Base-by-base conservation (phyloP, 2,113 vertebrate genomes). In the Phoxinus phoxinus region DNA sequence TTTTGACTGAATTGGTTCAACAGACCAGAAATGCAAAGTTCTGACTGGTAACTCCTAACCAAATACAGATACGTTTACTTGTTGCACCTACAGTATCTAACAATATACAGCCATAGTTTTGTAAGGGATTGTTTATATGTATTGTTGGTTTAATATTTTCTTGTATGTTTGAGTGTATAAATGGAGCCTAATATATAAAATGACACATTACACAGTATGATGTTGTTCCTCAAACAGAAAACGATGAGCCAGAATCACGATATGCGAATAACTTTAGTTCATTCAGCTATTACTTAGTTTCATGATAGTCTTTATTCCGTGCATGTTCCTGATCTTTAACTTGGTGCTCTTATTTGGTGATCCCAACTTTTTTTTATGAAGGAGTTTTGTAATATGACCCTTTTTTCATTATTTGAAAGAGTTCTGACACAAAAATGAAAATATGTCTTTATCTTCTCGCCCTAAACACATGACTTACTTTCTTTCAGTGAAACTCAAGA, bases 171-270 rank as follows among this genome's bases (percentile, higher is more conserved):
- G 83, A 90, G 86, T 93, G 89, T 94, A 90, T 90, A 93, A 93
- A 93, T 91, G 83, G 93, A 94, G 92, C 83, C 88, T 95, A 95
- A 94, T 95, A 95, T 95, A 94, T 92, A 88, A 84, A 89, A 81
- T 65, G 77, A 65, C 91, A 90, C 89, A 75, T 74, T 84, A 88
- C 86, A 85, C 89, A 84, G 89, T 90, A 30, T 86, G 87, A 91
- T 51, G 35, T 21, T 61, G 30, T 74, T 46, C 21, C 44, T 88
- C 56, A 3, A 27, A 69, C 19, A 11, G 35, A 37, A 35, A 84
- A 35, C 19, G n/a, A 25, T 83, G 73, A 86, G 74, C 80, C 65
- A 84, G 67, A 84, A 74, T 65, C 63, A 74, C 56, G 37, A 69
- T 35, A 72, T 84, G 25, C 41, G 32, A 85, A 78, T n/a, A 25